These are phyloP conservation scores for Spodoptera frugiperda DNA, from an alignment of 1,140 invertebrate species.

Conservation along the genomic window DNA sequence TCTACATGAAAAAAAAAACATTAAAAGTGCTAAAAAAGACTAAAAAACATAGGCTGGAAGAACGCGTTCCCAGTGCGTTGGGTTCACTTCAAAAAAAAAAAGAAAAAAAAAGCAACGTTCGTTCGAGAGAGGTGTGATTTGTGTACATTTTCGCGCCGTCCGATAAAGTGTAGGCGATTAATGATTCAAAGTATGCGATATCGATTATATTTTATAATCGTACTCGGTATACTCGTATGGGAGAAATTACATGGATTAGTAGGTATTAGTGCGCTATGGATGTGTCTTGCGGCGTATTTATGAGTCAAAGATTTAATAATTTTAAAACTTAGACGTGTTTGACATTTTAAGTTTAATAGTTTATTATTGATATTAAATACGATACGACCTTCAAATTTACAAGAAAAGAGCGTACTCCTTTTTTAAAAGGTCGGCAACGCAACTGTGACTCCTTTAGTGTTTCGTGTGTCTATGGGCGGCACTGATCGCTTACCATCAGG, in stretches of 20 bases:
- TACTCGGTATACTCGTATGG: constrained; percentile 36
- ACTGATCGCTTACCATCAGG: too few species aligned
- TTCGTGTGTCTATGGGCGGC: too few species aligned
- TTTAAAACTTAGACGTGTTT: too few species aligned
- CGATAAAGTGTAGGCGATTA: constrained; percentile 72
- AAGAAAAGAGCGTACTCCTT: too few species aligned
- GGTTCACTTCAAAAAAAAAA: constrained; percentile 52
- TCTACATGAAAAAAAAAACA: constrained; percentile 55
- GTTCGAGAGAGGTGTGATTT: constrained; percentile 80
- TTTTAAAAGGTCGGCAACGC: too few species aligned
- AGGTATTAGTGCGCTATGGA: too few species aligned
- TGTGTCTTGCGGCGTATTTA: too few species aligned
- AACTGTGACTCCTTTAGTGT: too few species aligned
- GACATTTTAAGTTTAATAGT: too few species aligned
- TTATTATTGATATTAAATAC: too few species aligned
- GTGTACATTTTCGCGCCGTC: constrained; percentile 78
- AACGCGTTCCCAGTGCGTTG: constrained; percentile 66
- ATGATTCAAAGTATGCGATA: constrained; percentile 70
- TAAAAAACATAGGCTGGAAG: constrained; percentile 56
- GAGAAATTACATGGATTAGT: constrained; percentile 17
- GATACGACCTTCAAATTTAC: too few species aligned
- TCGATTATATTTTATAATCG: constrained; percentile 62
- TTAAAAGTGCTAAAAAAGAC: constrained; percentile 48
- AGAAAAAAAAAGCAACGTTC: constrained; percentile 64
- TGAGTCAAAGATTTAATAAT: too few species aligned